These are phyloP conservation scores for Charina bottae DNA, from an alignment of 2,113 vertebrate species.

Conservation along the genomic window DNA sequence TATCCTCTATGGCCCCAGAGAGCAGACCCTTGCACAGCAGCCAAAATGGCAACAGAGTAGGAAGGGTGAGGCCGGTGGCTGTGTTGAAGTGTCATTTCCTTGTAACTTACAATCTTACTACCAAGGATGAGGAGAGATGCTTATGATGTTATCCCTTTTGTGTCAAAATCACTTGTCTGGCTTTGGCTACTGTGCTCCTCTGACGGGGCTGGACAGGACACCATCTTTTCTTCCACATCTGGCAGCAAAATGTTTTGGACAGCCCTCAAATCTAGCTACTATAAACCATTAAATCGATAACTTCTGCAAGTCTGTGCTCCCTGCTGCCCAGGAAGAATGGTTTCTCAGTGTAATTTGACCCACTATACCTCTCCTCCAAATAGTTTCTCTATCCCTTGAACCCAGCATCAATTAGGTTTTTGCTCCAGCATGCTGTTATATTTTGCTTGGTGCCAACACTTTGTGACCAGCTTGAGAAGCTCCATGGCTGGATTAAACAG, in stretches of 20 bases:
- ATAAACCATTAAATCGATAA: not conserved
- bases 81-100: not conserved
- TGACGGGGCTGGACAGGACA: not conserved
- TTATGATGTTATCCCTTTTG: not conserved
- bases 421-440: not conserved
- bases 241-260: not conserved
- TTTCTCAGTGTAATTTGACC: not conserved
- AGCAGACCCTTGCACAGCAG: not conserved
- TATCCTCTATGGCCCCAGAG: not conserved
- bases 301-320: not conserved
- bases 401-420: not conserved
- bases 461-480: not conserved
- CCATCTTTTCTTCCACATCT: not conserved
- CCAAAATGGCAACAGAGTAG: not conserved
- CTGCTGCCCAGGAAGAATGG: not conserved
- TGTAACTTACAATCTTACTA: not conserved
- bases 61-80: not conserved
- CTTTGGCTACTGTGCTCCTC: not conserved
- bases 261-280: not conserved
- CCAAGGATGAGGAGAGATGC: not conserved
- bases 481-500: not conserved
- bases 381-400: not conserved
- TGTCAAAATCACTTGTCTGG: not conserved
- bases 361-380: not conserved
- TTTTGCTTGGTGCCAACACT: not conserved